These are phyloP conservation scores for Fragum fragum DNA, from an alignment of 2,888 invertebrate genomes.

Conservation along the genomic window DNA sequence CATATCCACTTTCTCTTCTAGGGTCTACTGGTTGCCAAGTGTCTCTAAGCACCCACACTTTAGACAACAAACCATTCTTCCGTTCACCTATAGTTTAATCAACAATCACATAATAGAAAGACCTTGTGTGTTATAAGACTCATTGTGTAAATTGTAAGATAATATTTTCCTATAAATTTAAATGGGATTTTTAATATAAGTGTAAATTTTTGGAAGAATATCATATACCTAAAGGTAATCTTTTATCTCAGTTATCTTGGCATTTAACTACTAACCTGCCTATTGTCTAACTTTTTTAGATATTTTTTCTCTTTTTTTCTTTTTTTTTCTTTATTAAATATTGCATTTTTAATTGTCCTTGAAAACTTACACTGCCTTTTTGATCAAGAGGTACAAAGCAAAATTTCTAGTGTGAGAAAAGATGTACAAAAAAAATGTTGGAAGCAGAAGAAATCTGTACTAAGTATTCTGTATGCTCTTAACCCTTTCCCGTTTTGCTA, in stretches of 20 bases:
- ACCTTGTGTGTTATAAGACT: slow-evolving; percentile 12
- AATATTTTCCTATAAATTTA: slow-evolving; percentile 26
- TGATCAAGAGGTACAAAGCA: too few species aligned
- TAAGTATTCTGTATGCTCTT: too few species aligned
- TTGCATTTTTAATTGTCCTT: too few species aligned
- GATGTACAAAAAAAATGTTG: too few species aligned
- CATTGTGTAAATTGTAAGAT: slow-evolving; percentile 35
- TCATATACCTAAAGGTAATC: background rate
- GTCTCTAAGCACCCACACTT: slow-evolving; percentile 76
- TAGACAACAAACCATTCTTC: slow-evolving; percentile 74
- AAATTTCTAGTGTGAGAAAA: too few species aligned
- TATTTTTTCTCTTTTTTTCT: too few species aligned
- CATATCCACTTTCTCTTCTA: slow-evolving; percentile 68
- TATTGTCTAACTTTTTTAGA: too few species aligned
- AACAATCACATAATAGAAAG: slow-evolving; percentile 38
- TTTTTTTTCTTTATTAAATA: too few species aligned
- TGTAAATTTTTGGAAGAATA: slow-evolving; percentile 2
- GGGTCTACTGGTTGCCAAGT: slow-evolving; percentile 74
- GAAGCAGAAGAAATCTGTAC: too few species aligned
- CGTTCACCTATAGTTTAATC: slow-evolving; percentile 58
- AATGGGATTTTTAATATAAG: slow-evolving; percentile 9
- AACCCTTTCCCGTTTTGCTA: too few species aligned
- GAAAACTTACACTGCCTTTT: too few species aligned
- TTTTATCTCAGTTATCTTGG: background rate
- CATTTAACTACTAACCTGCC: too few species aligned